Evolutionary conservation across 1,140 invertebrate genomes (phyloP).

Genomic region (Berghia stephanieae): DNA sequence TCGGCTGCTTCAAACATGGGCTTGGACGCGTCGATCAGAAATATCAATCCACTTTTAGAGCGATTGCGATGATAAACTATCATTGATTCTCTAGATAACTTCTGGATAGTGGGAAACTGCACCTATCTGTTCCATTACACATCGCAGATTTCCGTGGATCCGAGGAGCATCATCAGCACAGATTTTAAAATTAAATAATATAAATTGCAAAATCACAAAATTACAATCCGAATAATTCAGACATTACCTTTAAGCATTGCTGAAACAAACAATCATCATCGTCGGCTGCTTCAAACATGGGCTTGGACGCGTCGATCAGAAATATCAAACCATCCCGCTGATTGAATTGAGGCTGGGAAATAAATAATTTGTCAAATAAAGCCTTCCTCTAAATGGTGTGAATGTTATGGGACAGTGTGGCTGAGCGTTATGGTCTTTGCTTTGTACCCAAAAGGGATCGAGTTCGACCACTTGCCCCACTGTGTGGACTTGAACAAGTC

Average conservation of each 20-base stretch:
- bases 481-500: too few relatives aligned
- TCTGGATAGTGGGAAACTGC: too few relatives aligned
- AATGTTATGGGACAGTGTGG: too few relatives aligned
- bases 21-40: conserved; percentile 67
- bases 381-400: too few relatives aligned
- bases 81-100: too few relatives aligned
- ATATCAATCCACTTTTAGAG: conserved; percentile 66
- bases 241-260: conserved; percentile 61
- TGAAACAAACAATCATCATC: conserved; percentile 62
- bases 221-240: background rate
- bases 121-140: too few relatives aligned
- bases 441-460: too few relatives aligned
- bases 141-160: too few relatives aligned
- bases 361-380: too few relatives aligned
- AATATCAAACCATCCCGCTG: conserved; percentile 67
- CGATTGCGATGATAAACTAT: too few relatives aligned
- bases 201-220: background rate
- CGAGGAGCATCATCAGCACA: background rate
- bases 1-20: conserved; percentile 65
- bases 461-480: too few relatives aligned
- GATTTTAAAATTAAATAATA: background rate
- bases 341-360: conserved; percentile 27
- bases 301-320: conserved; percentile 66
- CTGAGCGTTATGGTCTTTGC: too few relatives aligned
- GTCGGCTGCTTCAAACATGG: conserved; percentile 65